Base-by-base conservation (phyloP, 2,797 vertebrate species). In the Lycodopsis pacificus region DNA sequence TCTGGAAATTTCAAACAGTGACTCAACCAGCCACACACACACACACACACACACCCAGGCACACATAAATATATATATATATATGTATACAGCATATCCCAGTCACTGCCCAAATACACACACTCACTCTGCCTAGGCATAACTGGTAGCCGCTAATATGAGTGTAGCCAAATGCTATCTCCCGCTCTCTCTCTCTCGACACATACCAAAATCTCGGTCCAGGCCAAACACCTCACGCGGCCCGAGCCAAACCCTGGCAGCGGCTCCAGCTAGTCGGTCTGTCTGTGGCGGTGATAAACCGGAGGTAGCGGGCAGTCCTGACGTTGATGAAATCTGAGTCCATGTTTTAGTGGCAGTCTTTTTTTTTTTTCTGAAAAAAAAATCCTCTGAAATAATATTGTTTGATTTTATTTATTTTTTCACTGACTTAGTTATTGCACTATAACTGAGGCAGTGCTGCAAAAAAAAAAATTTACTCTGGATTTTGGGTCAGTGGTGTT, bases 1-100 rank as follows among this genome's bases (percentile, higher is more conserved):
- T 92, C 81, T 87, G 88, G 87, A 87, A 86, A 90, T 90, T 92
- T 91, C 80, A 91, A 93, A 93, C 88, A 88, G 80, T 85, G 88
- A 89, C 80, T 91, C 77, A 81, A 80, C 76, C 83, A 71, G 70
- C 79, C 34, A 66, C 57, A 76, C 49, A 81, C 66, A 79, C 59
- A 72, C 67, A 63, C 42, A 25, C 25, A 62, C 27, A 48, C 46
- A 46, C 44, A 46, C 4, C 12, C 13, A 56, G 40, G 59, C 62
- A 74, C 48, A 56, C 4, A 20, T 10, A 46, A 15, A 59, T 2
- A 19, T 4, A 57, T 25, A 25, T 25, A 25, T 10, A 64, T 4
- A 70, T 3, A 72, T 67, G 76, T 76, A 66, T 54, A 81, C 59
- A 80, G 76, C 73, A 49, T 25, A 62, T 38, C 14, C 77, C 53